Evolutionary conservation across 2,888 invertebrate genomes (phyloP), one percentile per base, ranked within the genome.

Genomic region (Xiphydria camelus): DNA sequence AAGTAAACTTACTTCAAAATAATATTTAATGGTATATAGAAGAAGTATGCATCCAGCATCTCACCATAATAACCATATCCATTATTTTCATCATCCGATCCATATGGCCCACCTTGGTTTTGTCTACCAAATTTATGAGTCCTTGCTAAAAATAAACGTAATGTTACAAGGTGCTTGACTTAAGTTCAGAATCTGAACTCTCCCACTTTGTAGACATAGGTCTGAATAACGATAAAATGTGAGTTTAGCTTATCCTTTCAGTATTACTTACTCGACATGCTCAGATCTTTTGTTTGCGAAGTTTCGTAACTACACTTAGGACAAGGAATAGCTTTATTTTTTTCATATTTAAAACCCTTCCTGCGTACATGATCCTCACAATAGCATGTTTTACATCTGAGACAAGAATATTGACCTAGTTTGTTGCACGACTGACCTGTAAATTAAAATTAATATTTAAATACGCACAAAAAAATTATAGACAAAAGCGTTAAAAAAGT

Each of bases 311-410:
- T 84, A 80, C 96, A 97, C 78, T 94, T 94, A 19, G 97, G 96
- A 69, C 96, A 97, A 9, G 96, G 95, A 67, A 91, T 84, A 4
- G 85, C 78, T 66, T 88, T 88, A 62, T 89, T 89, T 68, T 89
- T 89, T 10, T 87, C 87, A 70, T 91, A 91, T 68, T 92, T 93
- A 68, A 92, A 89, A 2, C 92, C 92, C 78, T 92, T 92, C 50
- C 96, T 85, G 43, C 88, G 83, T 48, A 96, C 94, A 78, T 97
- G 96, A 78, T 96, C 96, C 65, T 95, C 95, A 77, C 96, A 97
- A 78, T 91, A 97, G 76, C 95, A 96, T 2, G 88, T 89, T 79
- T 97, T 97, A 79, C 97, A 97, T 64, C 92, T 85, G 64, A 97
- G 81, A 74, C 96, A 97, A 3, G 95, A 94, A 79, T 93, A 94